Evolutionary conservation across 2,797 vertebrate species (phyloP).

Genomic region (Hippocampus kuda): DNA sequence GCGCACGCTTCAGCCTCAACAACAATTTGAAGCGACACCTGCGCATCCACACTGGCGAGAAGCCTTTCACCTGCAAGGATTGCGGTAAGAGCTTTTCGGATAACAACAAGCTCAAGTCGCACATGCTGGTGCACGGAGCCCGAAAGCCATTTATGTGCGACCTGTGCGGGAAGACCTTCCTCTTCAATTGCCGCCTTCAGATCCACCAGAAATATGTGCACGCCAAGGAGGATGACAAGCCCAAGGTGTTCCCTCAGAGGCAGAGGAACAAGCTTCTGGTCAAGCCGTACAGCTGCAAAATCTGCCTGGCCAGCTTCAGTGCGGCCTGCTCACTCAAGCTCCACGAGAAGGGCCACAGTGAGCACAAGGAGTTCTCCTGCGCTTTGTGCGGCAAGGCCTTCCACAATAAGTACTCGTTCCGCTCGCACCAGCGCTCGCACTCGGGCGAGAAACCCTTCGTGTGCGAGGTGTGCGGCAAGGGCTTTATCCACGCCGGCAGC

Average conservation of each 20-base stretch:
- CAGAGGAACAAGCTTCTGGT: constrained; percentile 37
- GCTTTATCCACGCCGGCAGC: constrained; percentile 55
- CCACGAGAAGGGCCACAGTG: constrained; percentile 62
- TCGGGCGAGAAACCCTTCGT: constrained; percentile 60
- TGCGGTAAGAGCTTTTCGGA: constrained; percentile 69
- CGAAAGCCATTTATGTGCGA: constrained; percentile 61
- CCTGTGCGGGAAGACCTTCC: constrained; percentile 62
- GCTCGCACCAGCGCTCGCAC: constrained; percentile 63
- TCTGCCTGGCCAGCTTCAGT: constrained; percentile 57
- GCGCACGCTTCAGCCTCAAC: constrained; percentile 56
- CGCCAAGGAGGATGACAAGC: constrained; percentile 12
- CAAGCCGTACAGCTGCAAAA: constrained; percentile 55
- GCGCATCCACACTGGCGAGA: constrained; percentile 64
- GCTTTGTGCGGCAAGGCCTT: constrained; percentile 61
- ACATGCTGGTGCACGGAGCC: constrained; percentile 65
- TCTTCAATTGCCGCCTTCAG: constrained; percentile 61
- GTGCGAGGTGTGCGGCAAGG: constrained; percentile 61
- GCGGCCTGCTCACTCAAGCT: constrained; percentile 50
- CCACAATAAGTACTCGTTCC: constrained; percentile 61
- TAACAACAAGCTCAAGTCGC: constrained; percentile 63
- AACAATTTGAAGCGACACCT: constrained; percentile 62
- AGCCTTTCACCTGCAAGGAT: constrained; percentile 64
- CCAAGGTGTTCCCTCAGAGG: not conserved
- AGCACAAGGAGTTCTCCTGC: constrained; percentile 66
- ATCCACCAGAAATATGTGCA: constrained; percentile 65